These are phyloP conservation scores for Osmerus eperlanus DNA, from an alignment of 2,113 vertebrate species.

Conservation along the genomic window DNA sequence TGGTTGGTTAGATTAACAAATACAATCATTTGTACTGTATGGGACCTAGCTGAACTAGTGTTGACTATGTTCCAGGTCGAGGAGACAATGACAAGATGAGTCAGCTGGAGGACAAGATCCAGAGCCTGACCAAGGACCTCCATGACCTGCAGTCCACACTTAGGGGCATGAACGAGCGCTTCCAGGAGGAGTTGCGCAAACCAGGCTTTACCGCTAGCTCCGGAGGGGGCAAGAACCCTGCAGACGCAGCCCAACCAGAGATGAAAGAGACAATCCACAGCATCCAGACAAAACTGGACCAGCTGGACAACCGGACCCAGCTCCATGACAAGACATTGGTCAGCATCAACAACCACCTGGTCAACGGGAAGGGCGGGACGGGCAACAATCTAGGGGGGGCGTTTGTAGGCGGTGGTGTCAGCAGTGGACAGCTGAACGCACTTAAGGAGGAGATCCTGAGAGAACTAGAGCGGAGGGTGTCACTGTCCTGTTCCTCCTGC, in stretches of 20 bases:
- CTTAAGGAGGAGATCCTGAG: conserved; percentile 72
- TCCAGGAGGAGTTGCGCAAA: conserved; percentile 63
- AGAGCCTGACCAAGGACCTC: conserved; percentile 79
- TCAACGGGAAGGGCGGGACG: conserved; percentile 58
- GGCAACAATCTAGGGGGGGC: conserved; percentile 36
- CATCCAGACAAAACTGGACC: conserved; percentile 86
- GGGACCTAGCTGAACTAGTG: neutral
- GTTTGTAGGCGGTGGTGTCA: conserved; percentile 39
- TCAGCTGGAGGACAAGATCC: conserved; percentile 84
- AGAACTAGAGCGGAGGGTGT: conserved; percentile 80
- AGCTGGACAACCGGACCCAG: conserved; percentile 82
- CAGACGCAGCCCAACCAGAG: conserved; percentile 80
- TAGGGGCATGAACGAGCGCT: conserved; percentile 67
- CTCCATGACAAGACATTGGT: conserved; percentile 81
- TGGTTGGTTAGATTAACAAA: neutral
- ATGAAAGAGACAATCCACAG: conserved; percentile 84
- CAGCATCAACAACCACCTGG: conserved; percentile 78
- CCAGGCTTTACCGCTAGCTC: conserved; percentile 35
- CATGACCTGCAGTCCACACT: conserved; percentile 77
- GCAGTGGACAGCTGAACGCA: conserved; percentile 11
- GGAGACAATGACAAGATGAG: conserved; percentile 76
- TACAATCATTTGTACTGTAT: neutral
- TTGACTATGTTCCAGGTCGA: conserved; percentile 54
- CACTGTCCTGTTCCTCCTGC: conserved; percentile 81
- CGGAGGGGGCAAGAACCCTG: conserved; percentile 70